Evolutionary conservation across 2,888 invertebrate genomes (phyloP).

Genomic region (Parnassius orleans): DNA sequence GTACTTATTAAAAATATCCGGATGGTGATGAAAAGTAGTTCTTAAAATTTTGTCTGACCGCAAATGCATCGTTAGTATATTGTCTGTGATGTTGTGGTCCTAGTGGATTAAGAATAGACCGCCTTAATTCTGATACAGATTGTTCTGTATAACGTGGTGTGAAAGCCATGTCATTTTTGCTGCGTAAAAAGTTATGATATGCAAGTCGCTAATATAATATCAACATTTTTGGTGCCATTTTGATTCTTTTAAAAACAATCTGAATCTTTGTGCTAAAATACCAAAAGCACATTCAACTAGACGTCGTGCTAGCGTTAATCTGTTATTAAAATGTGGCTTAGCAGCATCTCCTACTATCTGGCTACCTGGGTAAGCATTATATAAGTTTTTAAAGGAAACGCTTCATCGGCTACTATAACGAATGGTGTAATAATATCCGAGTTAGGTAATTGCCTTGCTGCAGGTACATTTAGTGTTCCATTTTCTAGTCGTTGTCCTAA

Average conservation of each 20-base stretch:
- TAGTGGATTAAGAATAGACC: too few relatives aligned
- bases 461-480: too few relatives aligned
- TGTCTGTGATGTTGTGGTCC: not conserved
- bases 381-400: not conserved
- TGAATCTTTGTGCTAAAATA: too few relatives aligned
- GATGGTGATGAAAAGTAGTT: slow-evolving; percentile 1
- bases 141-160: not conserved
- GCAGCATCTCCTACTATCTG: slow-evolving; percentile 2
- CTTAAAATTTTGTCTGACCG: slow-evolving; percentile 1
- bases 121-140: too few relatives aligned
- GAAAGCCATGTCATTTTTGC: not conserved
- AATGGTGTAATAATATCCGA: not conserved
- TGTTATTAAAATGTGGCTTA: not conserved
- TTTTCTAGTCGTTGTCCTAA: too few relatives aligned
- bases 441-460: too few relatives aligned
- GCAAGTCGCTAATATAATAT: too few relatives aligned
- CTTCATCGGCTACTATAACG: not conserved
- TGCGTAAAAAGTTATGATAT: not conserved
- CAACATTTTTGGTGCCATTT: too few relatives aligned
- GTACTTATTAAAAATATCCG: slow-evolving; percentile 1
- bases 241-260: too few relatives aligned
- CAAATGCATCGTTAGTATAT: not conserved
- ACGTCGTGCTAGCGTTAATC: not conserved
- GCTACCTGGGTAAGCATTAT: slow-evolving; percentile 1
- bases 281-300: too few relatives aligned